These are phyloP conservation scores for Chrysopa pallens DNA, from an alignment of 1,140 invertebrate species.

Conservation along the genomic window DNA sequence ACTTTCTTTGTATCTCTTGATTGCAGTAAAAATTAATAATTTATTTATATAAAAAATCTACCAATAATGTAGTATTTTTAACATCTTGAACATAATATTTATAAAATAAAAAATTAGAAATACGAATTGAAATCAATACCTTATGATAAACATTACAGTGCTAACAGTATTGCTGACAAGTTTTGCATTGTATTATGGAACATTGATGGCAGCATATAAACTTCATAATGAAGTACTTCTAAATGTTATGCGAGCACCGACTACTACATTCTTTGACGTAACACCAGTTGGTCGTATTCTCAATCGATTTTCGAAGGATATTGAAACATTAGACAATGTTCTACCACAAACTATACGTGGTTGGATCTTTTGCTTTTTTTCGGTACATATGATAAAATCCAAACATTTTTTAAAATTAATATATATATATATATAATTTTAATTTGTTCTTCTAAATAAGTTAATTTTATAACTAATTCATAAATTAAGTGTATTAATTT, in stretches of 20 bases:
- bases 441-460: too few species aligned
- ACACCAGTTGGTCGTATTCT: constrained; percentile 70
- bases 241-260: constrained; percentile 50
- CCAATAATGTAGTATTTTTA: constrained; percentile 9
- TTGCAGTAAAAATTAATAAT: neutral
- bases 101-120: neutral
- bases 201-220: constrained; percentile 45
- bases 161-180: constrained; percentile 45
- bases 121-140: neutral
- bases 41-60: neutral
- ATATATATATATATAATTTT: too few species aligned
- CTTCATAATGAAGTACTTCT: constrained; percentile 48
- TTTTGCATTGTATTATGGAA: constrained; percentile 46
- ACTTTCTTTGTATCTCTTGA: too few species aligned
- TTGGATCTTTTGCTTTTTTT: constrained; percentile 48
- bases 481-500: too few species aligned
- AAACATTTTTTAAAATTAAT: too few species aligned
- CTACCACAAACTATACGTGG: constrained; percentile 50
- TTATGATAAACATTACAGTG: constrained; percentile 27
- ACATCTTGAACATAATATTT: constrained; percentile 14
- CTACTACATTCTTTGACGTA: constrained; percentile 65
- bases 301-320: constrained; percentile 72
- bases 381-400: constrained; percentile 29
- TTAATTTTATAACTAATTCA: too few species aligned
- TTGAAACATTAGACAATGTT: constrained; percentile 60